phyloP scores from a whole-genome alignment of 2,113 vertebrate species.

The Gadus macrocephalus region DNA sequence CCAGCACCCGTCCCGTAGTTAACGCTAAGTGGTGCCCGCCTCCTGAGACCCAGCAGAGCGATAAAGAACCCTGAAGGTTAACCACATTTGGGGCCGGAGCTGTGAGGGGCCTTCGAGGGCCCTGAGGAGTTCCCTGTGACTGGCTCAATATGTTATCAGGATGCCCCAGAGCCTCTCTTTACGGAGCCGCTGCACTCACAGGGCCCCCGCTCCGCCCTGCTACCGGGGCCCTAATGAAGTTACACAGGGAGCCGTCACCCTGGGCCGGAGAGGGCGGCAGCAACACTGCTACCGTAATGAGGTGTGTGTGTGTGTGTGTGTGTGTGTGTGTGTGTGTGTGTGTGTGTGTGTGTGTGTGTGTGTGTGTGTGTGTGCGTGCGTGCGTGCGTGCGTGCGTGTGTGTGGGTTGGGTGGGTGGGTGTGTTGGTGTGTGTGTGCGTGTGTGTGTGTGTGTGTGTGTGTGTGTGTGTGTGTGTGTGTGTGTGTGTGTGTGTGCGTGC shows the following conservation, averaged over 20 bases:
- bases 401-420: too few relatives aligned
- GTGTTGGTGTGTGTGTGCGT: too few relatives aligned
- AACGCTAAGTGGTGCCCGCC: conserved; percentile 61
- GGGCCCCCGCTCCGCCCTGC: conserved; percentile 29
- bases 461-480: too few relatives aligned
- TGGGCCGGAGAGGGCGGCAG: too few relatives aligned
- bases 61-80: conserved; percentile 75
- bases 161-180: conserved; percentile 40
- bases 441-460: too few relatives aligned
- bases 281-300: too few relatives aligned
- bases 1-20: conserved; percentile 64
- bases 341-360: too few relatives aligned
- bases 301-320: too few relatives aligned
- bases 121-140: conserved; percentile 67
- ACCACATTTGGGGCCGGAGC: conserved; percentile 73
- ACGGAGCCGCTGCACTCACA: conserved; percentile 34
- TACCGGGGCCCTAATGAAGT: conserved; percentile 24
- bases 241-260: background rate
- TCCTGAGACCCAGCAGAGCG: conserved; percentile 61
- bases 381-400: too few relatives aligned
- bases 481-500: too few relatives aligned
- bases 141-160: conserved; percentile 69
- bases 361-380: too few relatives aligned
- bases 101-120: conserved; percentile 61
- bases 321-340: too few relatives aligned